Percentiles rank a stretch among this genome's conserved stretches.
Conservation (phyloP, 2,113 vertebrate genomes). For the Meles meles region DNA sequence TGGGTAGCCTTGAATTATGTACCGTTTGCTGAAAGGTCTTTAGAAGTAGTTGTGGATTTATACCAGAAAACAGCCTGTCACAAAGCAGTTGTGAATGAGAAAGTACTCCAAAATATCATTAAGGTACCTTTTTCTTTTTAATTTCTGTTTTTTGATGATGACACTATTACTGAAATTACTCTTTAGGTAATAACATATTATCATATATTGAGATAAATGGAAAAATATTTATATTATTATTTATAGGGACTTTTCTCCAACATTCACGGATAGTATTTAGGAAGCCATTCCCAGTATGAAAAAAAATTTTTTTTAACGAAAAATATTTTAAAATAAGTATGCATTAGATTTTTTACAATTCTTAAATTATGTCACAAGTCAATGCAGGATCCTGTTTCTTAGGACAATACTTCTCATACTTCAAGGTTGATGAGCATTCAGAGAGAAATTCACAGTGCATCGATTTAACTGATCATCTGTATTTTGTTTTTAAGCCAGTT, state of each 20-base stretch:
- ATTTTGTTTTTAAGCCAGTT: neutral
- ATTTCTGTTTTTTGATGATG: conserved; percentile 28
- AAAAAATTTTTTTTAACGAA: neutral
- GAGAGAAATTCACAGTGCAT: neutral
- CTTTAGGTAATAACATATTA: neutral
- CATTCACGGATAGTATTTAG: neutral
- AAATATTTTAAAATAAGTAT: conserved; percentile 28
- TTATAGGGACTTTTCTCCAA: neutral
- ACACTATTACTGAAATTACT: conserved; percentile 22
- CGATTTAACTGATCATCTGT: neutral
- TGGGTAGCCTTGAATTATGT: conserved; percentile 99
- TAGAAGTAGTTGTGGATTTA: conserved; percentile 97
- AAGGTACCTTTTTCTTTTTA: conserved; percentile 86
- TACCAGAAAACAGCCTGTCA: conserved; percentile 99
- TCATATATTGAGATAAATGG: conserved; percentile 20
- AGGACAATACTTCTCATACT: neutral
- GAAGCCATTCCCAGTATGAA: neutral
- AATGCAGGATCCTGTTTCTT: neutral
- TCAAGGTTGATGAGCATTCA: neutral
- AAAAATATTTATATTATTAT: conserved; percentile 1
- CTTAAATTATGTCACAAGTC: neutral
- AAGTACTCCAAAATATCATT: conserved; percentile 95
- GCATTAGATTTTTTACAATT: neutral
- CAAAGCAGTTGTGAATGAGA: conserved; percentile 97
- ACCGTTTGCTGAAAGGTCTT: conserved; percentile 96